Base-by-base conservation (phyloP, 2,888 invertebrate species). In the Leptarthrus brevirostris region DNA sequence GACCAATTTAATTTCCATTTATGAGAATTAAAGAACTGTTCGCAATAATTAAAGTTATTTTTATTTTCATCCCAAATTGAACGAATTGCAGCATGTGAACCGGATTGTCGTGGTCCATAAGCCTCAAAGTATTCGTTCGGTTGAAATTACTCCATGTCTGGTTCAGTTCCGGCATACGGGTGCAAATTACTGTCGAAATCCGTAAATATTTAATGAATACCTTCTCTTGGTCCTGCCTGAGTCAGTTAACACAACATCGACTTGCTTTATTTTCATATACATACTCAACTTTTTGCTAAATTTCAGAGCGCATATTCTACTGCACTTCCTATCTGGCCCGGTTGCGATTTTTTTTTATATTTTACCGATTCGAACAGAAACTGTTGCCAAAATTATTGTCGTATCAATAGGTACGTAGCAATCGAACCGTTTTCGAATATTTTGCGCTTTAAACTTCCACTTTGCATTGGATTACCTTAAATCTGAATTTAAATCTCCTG, bases 141-240 rank as follows among this genome's bases (percentile, higher is more conserved):
- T 20, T 36, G 58, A 58, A 58, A 58, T 58, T 58, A 18, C 22
- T 58, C 58, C 36, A 58, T 12, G 10, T 36, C n/a, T 16, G 12
- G 56, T 30, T 40, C 40, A 3, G 40, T 40, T 40, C n/a, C 40
- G 40, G 40, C 16, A 58, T 58, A 34, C 58, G 58, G 58, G 58
- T 36, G 58, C 16, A 58, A 58, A 58, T 58, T 34, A 58, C 34
- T 58, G 58, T 36, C 58, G 26, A 36, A 58, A 58, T 58, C 36
- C 58, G 58, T 36, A 58, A 58, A 58, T 58, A 58, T 58, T 58
- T 58, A 58, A 58, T 58, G 58, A 58, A 20, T 36, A 34, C 58
- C n/a, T n/a, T n/a, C n/a, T 58, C 58, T 12, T 20, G 20, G 36
- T 58, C 36, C 34, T 36, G 58, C 36, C 34, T 58, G 26, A 26